Evolutionary conservation across 2,888 invertebrate genomes (phyloP).

Genomic region (Fragum sueziense): DNA sequence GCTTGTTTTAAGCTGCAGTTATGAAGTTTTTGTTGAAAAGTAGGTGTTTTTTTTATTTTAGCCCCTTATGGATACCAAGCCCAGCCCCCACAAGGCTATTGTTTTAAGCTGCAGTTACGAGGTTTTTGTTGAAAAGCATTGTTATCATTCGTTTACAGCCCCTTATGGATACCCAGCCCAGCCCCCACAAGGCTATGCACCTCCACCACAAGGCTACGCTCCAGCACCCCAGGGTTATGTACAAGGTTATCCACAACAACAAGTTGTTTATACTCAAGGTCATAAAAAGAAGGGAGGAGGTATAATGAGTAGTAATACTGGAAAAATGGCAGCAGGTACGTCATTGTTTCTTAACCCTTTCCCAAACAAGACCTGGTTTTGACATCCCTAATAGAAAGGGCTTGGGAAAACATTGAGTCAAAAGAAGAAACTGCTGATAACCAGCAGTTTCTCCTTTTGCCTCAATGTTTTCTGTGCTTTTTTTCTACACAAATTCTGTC

Average conservation of each 20-base stretch:
- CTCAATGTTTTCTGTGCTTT: too few species aligned
- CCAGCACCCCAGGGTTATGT: conserved; percentile 48
- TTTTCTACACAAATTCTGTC: too few species aligned
- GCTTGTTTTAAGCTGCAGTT: too few species aligned
- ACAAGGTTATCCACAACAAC: conserved; percentile 29
- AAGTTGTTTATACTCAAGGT: conserved; percentile 54
- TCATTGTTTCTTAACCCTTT: too few species aligned
- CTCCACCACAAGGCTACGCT: conserved; percentile 56
- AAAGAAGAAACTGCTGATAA: not conserved
- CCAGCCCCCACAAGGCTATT: too few species aligned
- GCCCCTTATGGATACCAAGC: too few species aligned
- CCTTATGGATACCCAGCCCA: not conserved
- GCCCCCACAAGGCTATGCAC: not conserved
- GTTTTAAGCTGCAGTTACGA: too few species aligned
- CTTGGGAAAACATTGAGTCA: not conserved
- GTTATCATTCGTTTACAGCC: not conserved
- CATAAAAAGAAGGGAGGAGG: conserved; percentile 55
- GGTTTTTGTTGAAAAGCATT: too few species aligned
- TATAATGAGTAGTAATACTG: conserved; percentile 59
- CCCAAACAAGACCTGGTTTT: not conserved
- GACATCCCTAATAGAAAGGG: not conserved
- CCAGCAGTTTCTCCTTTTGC: not conserved
- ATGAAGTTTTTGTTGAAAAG: too few species aligned
- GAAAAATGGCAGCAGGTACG: conserved; percentile 69
- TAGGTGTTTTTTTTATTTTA: too few species aligned